These are phyloP conservation scores for Eupithecia tripunctaria DNA, from an alignment of 2,888 invertebrate species.

Conservation along the genomic window DNA sequence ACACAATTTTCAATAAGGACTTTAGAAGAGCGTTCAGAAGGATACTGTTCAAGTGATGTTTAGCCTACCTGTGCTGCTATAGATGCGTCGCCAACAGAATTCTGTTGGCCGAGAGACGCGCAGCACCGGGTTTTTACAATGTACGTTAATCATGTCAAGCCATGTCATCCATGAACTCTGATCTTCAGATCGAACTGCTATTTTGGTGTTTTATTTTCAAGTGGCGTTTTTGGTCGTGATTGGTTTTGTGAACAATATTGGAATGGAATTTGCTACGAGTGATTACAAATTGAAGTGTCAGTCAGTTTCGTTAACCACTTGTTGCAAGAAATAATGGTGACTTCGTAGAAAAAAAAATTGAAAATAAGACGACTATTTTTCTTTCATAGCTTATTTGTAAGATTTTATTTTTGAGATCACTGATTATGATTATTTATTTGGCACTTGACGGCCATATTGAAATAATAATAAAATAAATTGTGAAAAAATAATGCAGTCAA, in stretches of 20 bases:
- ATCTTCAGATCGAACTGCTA: neutral
- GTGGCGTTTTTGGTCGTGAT: slow-evolving; percentile 24
- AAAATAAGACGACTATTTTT: slow-evolving; percentile 25
- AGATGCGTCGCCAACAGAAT: slow-evolving; percentile 88
- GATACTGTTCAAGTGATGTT: slow-evolving; percentile 98
- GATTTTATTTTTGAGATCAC: slow-evolving; percentile 36
- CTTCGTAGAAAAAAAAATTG: slow-evolving; percentile 38
- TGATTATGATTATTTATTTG: neutral
- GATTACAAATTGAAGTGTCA: slow-evolving; percentile 3
- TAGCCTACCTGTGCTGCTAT: slow-evolving; percentile 93
- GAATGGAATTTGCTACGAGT: slow-evolving; percentile 18
- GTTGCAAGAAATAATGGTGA: slow-evolving; percentile 27
- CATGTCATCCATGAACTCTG: slow-evolving; percentile 39
- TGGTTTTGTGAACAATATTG: slow-evolving; percentile 17
- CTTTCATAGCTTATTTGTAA: slow-evolving; percentile 31
- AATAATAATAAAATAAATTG: neutral
- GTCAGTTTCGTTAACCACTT: slow-evolving; percentile 19
- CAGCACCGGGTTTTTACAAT: slow-evolving; percentile 86
- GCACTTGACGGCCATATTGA: neutral
- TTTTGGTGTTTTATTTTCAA: slow-evolving; percentile 31
- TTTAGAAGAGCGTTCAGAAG: slow-evolving; percentile 97
- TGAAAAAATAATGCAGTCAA: neutral
- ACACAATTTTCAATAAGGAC: slow-evolving; percentile 99
- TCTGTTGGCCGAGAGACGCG: slow-evolving; percentile 85
- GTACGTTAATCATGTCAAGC: slow-evolving; percentile 63